Base-by-base conservation (phyloP, 2,888 invertebrate genomes). In the Rhagonycha lutea region DNA sequence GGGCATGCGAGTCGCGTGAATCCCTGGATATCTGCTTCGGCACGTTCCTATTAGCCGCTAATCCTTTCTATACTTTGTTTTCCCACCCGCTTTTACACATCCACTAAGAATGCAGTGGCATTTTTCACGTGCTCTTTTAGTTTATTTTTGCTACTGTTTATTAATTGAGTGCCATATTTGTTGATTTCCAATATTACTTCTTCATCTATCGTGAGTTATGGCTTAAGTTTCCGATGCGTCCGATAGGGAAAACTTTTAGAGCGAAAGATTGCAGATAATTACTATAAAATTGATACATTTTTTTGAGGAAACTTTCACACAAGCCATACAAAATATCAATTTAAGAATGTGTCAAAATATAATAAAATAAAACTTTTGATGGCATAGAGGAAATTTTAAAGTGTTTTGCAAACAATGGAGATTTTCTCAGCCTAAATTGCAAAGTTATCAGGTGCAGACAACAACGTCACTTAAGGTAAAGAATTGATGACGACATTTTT, bases 1-100 rank as follows among this genome's bases (percentile, higher is more conserved):
- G 82, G 81, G 84, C 85, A 86, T 86, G 86, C 83, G 83, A 82
- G 82, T 82, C 81, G 81, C 82, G 80, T 80, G 83, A 85, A 83
- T 83, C 86, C 81, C 81, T 79, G 86, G 87, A 86, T 86, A 84
- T 84, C 82, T 83, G 82, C 83, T 82, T 83, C 82, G 83, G 86
- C 87, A 87, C 87, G 87, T 86, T 84, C 83, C 85, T 85, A 85
- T 86, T 87, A 85, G 83, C 84, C 84, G 83, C 84, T 86, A 86
- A 86, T 85, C 83, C 85, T 78, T 73, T 72, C 78, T 78, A 78
- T 77, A 80, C 79, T 79, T 81, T 81, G 81, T 81, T 81, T 80
- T 81, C 80, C 78, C 80, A 81, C 70, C 79, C 78, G 80, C 80
- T 78, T 76, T 80, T 78, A 76, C 72, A 78, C 78, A 78, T 78